Percentiles rank a stretch among this genome's conserved stretches.
phyloP scores from a whole-genome alignment of 2,797 vertebrate genomes.

The Agapornis canus region DNA sequence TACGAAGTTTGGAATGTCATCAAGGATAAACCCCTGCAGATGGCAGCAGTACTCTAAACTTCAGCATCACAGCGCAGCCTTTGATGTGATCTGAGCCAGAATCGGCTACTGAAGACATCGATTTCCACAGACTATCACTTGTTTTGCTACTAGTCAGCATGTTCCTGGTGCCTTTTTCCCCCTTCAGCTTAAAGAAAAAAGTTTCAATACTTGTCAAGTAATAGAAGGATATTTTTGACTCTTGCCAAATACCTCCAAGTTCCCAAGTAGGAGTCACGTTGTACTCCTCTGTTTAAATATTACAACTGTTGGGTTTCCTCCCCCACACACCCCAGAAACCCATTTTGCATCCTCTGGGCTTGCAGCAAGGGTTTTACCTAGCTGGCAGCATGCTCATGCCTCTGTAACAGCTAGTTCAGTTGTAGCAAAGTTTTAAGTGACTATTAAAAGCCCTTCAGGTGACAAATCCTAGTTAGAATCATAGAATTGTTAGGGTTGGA shows the following conservation, averaged over 20 bases:
- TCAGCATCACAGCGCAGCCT: neutral
- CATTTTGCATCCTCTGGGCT: neutral
- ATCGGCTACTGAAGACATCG: neutral
- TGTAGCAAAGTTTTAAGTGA: neutral
- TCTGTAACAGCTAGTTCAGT: neutral
- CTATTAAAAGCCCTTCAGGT: neutral
- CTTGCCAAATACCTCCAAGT: neutral
- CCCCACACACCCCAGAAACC: neutral
- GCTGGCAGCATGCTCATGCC: neutral
- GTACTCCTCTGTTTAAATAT: neutral
- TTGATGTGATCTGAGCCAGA: neutral
- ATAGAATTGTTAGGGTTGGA: too few relatives aligned
- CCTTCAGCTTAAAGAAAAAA: neutral
- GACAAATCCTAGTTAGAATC: neutral
- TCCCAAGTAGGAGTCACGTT: neutral
- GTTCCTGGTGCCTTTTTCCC: neutral
- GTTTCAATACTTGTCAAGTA: neutral
- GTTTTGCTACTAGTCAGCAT: neutral
- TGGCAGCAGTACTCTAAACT: conserved; percentile 77
- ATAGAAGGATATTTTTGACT: neutral
- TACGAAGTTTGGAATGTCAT: neutral
- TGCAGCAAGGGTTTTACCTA: neutral
- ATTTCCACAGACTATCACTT: neutral
- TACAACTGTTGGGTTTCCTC: neutral
- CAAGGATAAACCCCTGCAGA: conserved; percentile 67